A percentile compares a stretch with the other conserved stretches of the same genome.
These are phyloP conservation scores for Lemur catta DNA, from an alignment of 2,797 vertebrate genomes.

Conservation along the genomic window DNA sequence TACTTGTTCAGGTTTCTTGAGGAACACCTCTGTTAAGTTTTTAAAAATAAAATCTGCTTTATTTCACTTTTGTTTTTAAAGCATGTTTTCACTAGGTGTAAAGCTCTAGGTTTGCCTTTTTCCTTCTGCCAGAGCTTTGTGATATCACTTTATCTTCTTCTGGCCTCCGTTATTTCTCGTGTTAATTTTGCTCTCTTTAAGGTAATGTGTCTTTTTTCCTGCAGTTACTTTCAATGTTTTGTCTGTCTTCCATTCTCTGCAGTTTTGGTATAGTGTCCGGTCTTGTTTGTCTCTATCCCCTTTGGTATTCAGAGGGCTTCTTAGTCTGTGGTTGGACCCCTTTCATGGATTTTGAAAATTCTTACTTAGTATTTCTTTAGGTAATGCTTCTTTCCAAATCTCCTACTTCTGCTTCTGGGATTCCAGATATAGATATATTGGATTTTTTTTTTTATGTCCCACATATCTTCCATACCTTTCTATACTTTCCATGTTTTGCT, in stretches of 20 bases:
- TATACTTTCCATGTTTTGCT: neutral
- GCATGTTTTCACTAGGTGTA: neutral
- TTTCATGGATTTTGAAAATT: neutral
- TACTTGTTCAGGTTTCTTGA: neutral
- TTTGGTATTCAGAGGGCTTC: neutral
- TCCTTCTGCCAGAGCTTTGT: neutral
- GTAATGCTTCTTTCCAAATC: neutral
- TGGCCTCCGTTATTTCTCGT: neutral
- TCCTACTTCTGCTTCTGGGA: neutral
- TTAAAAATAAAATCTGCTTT: neutral
- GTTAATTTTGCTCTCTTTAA: neutral
- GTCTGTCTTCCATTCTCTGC: neutral
- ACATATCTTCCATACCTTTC: neutral
- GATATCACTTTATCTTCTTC: neutral
- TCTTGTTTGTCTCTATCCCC: neutral
- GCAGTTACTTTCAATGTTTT: neutral
- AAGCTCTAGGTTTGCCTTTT: neutral
- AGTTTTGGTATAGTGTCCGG: neutral
- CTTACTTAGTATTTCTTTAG: neutral
- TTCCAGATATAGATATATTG: neutral
- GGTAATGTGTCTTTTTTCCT: neutral
- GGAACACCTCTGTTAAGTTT: neutral
- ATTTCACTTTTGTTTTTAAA: neutral
- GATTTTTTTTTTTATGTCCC: neutral
- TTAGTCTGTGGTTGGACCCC: neutral